These are phyloP conservation scores for Diprion similis DNA, from an alignment of 1,140 invertebrate genomes.

Conservation along the genomic window DNA sequence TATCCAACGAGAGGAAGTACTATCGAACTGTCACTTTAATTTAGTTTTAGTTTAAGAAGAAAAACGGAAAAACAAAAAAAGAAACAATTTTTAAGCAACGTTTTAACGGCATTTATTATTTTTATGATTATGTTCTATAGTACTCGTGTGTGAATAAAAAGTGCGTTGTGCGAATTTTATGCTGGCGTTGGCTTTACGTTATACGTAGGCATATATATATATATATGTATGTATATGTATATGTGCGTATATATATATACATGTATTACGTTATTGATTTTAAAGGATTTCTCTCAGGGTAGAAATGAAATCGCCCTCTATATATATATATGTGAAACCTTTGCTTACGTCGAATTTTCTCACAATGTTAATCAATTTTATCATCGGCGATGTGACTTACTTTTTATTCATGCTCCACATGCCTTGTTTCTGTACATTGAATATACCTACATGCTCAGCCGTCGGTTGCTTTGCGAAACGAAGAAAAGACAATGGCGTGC, in stretches of 20 bases:
- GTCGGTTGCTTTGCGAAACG: not conserved
- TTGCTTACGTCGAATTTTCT: not conserved
- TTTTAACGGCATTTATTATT: constrained; percentile 15
- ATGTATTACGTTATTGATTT: not conserved
- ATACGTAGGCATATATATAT: not conserved
- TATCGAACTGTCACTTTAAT: constrained; percentile 1
- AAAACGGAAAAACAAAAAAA: not conserved
- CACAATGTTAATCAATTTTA: not conserved
- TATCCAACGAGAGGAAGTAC: constrained; percentile 1
- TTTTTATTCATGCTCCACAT: not conserved
- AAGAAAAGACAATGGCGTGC: constrained; percentile 3
- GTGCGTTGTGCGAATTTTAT: not conserved
- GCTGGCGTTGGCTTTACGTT: not conserved
- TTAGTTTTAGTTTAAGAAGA: constrained; percentile 3
- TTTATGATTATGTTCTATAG: constrained; percentile 4
- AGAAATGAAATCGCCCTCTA: not conserved
- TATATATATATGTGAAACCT: not conserved
- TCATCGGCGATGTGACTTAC: not conserved
- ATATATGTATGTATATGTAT: no score
- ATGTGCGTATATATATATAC: not conserved
- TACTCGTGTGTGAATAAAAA: constrained; percentile 1
- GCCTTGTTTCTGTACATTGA: not conserved
- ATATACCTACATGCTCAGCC: no score
- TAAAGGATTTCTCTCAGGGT: not conserved
- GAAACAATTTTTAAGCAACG: not conserved